Conservation (phyloP, 1,140 invertebrate genomes). For the Drosophila parvula region DNA sequence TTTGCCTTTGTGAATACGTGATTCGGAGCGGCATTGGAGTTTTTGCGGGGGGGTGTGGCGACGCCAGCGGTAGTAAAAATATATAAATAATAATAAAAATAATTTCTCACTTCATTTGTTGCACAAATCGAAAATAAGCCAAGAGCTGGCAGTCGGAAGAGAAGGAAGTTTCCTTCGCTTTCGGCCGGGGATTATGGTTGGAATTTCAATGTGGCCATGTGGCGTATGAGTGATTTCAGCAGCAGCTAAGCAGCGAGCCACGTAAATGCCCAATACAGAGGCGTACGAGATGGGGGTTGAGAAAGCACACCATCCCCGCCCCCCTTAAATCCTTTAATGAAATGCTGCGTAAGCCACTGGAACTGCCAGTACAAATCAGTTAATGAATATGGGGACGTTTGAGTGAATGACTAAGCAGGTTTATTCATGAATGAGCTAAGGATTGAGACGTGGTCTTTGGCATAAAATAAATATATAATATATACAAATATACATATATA, state of each 20-base stretch:
- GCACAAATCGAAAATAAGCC: constrained; percentile 75
- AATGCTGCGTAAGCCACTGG: constrained; percentile 10
- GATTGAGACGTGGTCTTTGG: constrained; percentile 8
- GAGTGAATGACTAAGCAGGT: constrained; percentile 15
- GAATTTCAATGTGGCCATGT: constrained; percentile 37
- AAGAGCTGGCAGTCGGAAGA: neutral
- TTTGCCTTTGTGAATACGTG: constrained; percentile 79
- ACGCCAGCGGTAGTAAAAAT: constrained; percentile 58
- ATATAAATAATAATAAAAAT: constrained; percentile 77
- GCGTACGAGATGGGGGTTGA: neutral
- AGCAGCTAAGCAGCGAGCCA: neutral
- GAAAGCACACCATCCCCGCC: too few species aligned
- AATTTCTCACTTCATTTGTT: constrained; percentile 82
- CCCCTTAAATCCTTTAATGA: neutral
- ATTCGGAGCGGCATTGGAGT: constrained; percentile 30
- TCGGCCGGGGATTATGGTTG: constrained; percentile 50
- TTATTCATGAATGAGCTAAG: constrained; percentile 12
- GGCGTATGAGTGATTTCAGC: constrained; percentile 61
- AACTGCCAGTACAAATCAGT: constrained; percentile 11
- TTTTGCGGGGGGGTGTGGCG: neutral
- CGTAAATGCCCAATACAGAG: neutral
- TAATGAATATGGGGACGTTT: constrained; percentile 40
- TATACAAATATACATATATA: too few species aligned
- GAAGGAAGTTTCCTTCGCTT: constrained; percentile 9
- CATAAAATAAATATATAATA: constrained; percentile 8